Base-by-base conservation (phyloP, 2,888 invertebrate species). In the Andrena praecox region DNA sequence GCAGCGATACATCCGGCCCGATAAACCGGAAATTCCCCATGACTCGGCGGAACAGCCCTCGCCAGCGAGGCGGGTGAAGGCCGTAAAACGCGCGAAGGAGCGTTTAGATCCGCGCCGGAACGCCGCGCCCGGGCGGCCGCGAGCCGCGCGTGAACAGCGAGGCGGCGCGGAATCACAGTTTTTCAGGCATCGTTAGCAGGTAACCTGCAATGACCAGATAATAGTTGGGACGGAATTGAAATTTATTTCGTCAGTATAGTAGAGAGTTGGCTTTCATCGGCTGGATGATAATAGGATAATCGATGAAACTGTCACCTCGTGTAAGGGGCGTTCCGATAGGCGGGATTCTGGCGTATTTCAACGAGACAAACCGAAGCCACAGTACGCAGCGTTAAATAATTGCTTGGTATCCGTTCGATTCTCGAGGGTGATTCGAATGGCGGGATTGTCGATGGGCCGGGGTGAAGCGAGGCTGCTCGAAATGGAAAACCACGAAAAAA, bases 351-450 rank as follows among this genome's bases (percentile, higher is more conserved):
- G 82, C 85, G 88, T 89, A 87, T 87, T 88, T 88, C 88, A 87
- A 81, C 89, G 89, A 89, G 88, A 86, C 89, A 89, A 89, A 89
- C 89, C 89, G 83, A 89, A 84, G 88, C 88, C 88, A 77, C 84
- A 83, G 89, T 83, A 81, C 89, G 89, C 88, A 84, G 89, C 88
- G 88, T 89, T 89, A 89, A 89, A 89, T 89, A 89, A 89, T 89
- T 89, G 89, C 89, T 89, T 88, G 88, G 88, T 87, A 89, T 89
- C 89, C 88, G 86, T 84, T 89, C 89, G 86, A 89, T 89, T 86
- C 89, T 88, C 89, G 86, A 89, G 89, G 88, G 88, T 86, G 89
- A 89, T 88, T 87, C 86, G 87, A 82, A 87, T 85, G 83, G 89
- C 87, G 78, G 89, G 85, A 87, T 87, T 89, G 88, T 80, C 87